Evolutionary conservation across 2,888 invertebrate genomes (phyloP), one percentile per base, ranked within the genome.

Genomic region (Flabesymbios commensalis): DNA sequence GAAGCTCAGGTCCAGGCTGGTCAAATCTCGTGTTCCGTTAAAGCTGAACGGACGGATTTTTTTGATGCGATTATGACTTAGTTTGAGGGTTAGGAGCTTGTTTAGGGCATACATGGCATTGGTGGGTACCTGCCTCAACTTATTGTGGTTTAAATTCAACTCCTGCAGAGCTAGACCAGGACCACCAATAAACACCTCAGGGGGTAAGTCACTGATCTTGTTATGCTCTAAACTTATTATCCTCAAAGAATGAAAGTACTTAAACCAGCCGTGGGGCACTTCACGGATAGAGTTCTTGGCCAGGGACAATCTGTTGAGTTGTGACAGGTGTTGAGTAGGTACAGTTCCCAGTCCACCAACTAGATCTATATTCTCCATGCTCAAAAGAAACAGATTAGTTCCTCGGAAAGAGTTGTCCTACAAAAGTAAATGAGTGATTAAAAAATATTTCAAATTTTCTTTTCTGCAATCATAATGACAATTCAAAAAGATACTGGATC

Each of bases 191-290:
- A 68, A 67, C 2, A 45, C 45, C 3, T 48, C 43, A 33, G 45
- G 10, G 0, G 47, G 14, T 19, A 67, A 28, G 14, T 55, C 31
- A 4, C n/a, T 43, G 28, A 68, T 42, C 5, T 57, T 41, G 42
- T 68, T 68, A 28, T 59, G 29, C 33, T 65, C 61, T n/a, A 68
- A 57, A 17, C 52, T 64, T 2, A 68, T 57, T 31, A 58, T 59
- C 1, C 43, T 29, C 7, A 68, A 56, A 10, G 52, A 58, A 19
- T 55, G 22, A 10, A 63, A 42, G 19, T 53, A 28, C 14, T 32
- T 14, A 33, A 67, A 67, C 65, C 68, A 68, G 3, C 54, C 57
- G 1, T 22, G n/a, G 1, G 68, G 68, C 7, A 68, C 57, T n/a
- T 31, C 19, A 1, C 31, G 24, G 14, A 68, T 55, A 19, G 26